Percentiles rank a stretch among this genome's conserved stretches.
These are phyloP conservation scores for Hyphantria cunea DNA, from an alignment of 1,140 invertebrate species.

Conservation along the genomic window DNA sequence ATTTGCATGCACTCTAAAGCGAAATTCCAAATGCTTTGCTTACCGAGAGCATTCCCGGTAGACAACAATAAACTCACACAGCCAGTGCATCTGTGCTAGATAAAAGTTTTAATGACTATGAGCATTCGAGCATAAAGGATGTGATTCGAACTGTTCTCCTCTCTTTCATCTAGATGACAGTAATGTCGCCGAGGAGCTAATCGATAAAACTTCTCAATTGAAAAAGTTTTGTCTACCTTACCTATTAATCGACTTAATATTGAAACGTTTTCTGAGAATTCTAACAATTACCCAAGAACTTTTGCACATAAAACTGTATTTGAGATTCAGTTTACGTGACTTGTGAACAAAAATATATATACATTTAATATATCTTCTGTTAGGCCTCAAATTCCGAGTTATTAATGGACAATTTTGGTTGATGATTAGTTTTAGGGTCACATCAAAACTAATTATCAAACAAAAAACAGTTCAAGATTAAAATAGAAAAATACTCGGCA, in stretches of 20 bases:
- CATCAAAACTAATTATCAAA: too few relatives aligned
- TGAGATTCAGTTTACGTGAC: background rate
- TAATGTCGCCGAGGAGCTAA: constrained; percentile 30
- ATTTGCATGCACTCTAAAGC: constrained; percentile 39
- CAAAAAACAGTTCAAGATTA: too few relatives aligned
- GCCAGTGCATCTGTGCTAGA: constrained; percentile 45
- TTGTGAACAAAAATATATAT: too few relatives aligned
- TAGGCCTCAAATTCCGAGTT: too few relatives aligned
- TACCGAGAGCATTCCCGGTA: constrained; percentile 32
- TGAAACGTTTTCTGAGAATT: constrained; percentile 22
- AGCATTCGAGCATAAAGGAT: constrained; percentile 38
- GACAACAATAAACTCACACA: constrained; percentile 43
- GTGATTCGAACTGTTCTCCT: constrained; percentile 26
- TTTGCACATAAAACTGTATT: background rate
- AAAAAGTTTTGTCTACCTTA: constrained; percentile 33
- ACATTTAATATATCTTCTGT: too few relatives aligned
- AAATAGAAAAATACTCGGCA: too few relatives aligned
- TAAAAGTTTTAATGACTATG: constrained; percentile 56
- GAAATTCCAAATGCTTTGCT: constrained; percentile 41
- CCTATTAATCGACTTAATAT: constrained; percentile 32
- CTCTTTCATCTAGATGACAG: constrained; percentile 35
- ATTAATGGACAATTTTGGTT: too few relatives aligned
- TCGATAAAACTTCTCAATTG: constrained; percentile 41
- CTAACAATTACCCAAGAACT: constrained; percentile 11
- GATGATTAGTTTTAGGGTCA: too few relatives aligned